Base-by-base conservation (phyloP, 2,113 vertebrate species). In the Girardinichthys multiradiatus region DNA sequence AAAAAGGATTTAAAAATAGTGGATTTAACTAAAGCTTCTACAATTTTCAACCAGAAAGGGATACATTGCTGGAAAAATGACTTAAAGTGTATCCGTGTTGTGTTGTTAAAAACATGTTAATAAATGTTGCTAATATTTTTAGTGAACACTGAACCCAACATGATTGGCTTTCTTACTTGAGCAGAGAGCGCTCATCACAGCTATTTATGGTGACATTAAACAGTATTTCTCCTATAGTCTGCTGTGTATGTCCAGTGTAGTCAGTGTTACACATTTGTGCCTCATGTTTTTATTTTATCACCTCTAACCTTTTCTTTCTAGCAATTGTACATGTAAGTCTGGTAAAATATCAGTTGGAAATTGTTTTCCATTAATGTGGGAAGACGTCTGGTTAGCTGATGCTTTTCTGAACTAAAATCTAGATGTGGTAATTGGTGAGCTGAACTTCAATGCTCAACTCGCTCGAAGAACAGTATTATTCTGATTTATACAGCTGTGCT, bases 401-500 rank as follows among this genome's bases (percentile, higher is more conserved):
- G 42, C 42, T 45, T 7, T 15, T 45, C 4, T 45, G 4, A 45
- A 45, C 17, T 19, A 45, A 45, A 45, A 45, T 45, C 42, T 19
- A 17, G 17, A 45, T 45, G 48, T 54, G 24, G 24, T 54, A 54
- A 24, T 54, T 24, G 48, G 24, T 10, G 2, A 54, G 48, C 19
- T 17, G 48, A 54, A 54, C 48, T 54, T 54, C 8, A 45, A 54
- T 19, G 48, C 19, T 51, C 10, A 51, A 51, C 48, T 24, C 24
- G 19, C 48, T n/a, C 21, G n/a, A n/a, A n/a, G n/a, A 54, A 54
- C 48, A 54, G 21, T 54, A 17, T 54, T 31, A 80, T 87, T 85
- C 77, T 84, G 65, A 84, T 81, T 83, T 42, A 68, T 65, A 72
- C 82, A 69, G 79, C 91, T 88, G 80, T 79, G 74, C 80, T 90